A percentile compares a stretch with the other conserved stretches of the same genome.
These are phyloP conservation scores for Dendrolimus houi DNA, from an alignment of 2,888 invertebrate genomes.

Conservation along the genomic window DNA sequence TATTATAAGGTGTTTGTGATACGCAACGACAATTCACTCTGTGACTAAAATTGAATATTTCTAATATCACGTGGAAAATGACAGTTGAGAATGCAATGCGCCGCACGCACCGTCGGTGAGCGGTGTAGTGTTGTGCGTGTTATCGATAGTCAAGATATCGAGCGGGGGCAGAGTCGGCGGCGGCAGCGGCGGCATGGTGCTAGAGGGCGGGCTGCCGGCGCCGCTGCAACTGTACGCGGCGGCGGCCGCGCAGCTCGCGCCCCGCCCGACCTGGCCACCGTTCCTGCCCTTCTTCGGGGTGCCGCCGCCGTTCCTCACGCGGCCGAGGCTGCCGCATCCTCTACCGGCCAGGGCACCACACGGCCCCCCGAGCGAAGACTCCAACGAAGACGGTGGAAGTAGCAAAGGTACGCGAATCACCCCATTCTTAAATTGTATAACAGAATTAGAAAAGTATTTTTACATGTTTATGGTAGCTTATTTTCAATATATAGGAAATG, in stretches of 20 bases:
- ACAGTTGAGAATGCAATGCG: slow-evolving; percentile 38
- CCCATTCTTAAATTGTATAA: too few species aligned
- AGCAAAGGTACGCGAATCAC: slow-evolving; percentile 52
- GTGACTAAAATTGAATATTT: slow-evolving; percentile 9
- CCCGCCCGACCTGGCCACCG: slow-evolving; percentile 78
- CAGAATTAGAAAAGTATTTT: too few species aligned
- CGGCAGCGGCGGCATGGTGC: slow-evolving; percentile 74
- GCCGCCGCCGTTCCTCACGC: slow-evolving; percentile 74
- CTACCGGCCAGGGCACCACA: slow-evolving; percentile 59
- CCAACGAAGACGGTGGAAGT: slow-evolving; percentile 72
- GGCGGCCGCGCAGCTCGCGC: slow-evolving; percentile 78
- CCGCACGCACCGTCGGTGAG: slow-evolving; percentile 25
- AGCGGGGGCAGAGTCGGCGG: slow-evolving; percentile 30
- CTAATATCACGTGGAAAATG: slow-evolving; percentile 17
- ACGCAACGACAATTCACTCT: slow-evolving; percentile 5
- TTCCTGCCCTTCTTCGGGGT: slow-evolving; percentile 78
- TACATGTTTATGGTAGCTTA: too few species aligned
- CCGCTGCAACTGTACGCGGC: slow-evolving; percentile 83
- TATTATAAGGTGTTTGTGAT: slow-evolving; percentile 11
- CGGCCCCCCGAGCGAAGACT: slow-evolving; percentile 73
- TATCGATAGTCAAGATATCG: slow-evolving; percentile 52
- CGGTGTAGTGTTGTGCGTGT: slow-evolving; percentile 33
- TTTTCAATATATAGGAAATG: too few species aligned
- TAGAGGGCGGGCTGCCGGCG: slow-evolving; percentile 82
- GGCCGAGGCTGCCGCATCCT: slow-evolving; percentile 58